Evolutionary conservation across 1,140 invertebrate genomes (phyloP), one percentile per base, ranked within the genome.

Genomic region (Sarcophaga bullata): DNA sequence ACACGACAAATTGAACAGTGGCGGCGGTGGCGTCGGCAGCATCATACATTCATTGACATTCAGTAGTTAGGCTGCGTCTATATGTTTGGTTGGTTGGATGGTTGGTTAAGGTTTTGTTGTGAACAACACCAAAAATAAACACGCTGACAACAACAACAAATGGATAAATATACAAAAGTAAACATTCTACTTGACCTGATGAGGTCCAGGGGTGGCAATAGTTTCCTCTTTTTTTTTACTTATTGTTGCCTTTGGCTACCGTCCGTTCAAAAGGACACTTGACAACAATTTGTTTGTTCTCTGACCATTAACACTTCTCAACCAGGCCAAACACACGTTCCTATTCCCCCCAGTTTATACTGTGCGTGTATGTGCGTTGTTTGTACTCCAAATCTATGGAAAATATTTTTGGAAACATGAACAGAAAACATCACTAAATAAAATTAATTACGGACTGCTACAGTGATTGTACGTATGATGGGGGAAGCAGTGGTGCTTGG

Each of bases 1-100:
- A 83, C 82, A 83, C 80, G 82, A 62, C 37, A 19, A 52, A 37
- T 78, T 78, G n/a, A 58, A 78, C 75, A 17, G n/a, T 50, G 73
- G 73, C 73, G 73, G 73, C 73, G 75, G 75, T 48, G 50, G 25
- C 25, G 25, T 1, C 25, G 25, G 25, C 25, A 2, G 25, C 25
- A n/a, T n/a, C n/a, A n/a, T n/a, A n/a, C n/a, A n/a, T n/a, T n/a
- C n/a, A n/a, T 73, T 50, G 75, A 78, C 75, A 8, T 78, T 78
- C 62, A 17, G 48, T 78, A 49, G 75, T 78, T 52, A 72, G 62
- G 19, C 37, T 6, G 62, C 10, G 75, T n/a, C n/a, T n/a, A n/a
- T 49, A 49, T n/a, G n/a, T 4, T 47, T 78, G 62, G 62, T 68
- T 15, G 13, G 6, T 13, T 58, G 17, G 17, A 37, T 37, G 17